Evolutionary conservation across 1,140 invertebrate species (phyloP), one percentile per base, ranked within the genome.

Genomic region (Aphis craccivora): DNA sequence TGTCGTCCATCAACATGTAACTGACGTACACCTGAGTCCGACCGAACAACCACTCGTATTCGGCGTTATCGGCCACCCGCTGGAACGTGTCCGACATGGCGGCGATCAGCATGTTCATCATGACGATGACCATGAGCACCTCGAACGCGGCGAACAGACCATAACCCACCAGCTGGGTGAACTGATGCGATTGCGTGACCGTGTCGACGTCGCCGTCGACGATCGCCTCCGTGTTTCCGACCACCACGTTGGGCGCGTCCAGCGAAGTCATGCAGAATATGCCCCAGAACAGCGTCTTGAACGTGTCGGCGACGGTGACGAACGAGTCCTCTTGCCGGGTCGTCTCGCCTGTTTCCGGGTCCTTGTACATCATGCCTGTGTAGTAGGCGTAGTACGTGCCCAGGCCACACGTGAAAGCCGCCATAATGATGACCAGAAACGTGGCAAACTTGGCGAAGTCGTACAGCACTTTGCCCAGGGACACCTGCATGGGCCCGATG

Each of bases 91-190:
- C 97, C 25, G 97, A 96, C 96, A 97, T 97, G 94, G 97, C 97
- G 9, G 97, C 97, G 94, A 97, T 97, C 51, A 97, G 95, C 97
- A 97, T 97, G 95, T 97, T 97, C 48, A 97, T 94, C n/a, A 97
- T 96, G 40, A 97, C 96, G 90, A 97, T 96, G 76, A 97, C 96
- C 30, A 96, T 96, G 87, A 97, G 96, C 86, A 97, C 96, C 95
- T 97, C 96, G 94, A 97, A 97, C 53, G 95, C 95, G 20, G 96
- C 96, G 94, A 97, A 97, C 48, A 96, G 95, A 30, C 96, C 95
- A 94, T 97, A 96, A 60, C 96, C 97, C 88, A 97, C 95, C 14
- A 95, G 95, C 95, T 97, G 96, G 0, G 96, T 97, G 94, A 96
- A 97, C 6, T 94, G 95, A 93, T 97, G 97, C 53, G 95, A 94